A percentile compares a stretch with the other conserved stretches of the same genome.
Evolutionary conservation across 2,888 invertebrate species (phyloP).

Genomic region (Electrophaes corylata): DNA sequence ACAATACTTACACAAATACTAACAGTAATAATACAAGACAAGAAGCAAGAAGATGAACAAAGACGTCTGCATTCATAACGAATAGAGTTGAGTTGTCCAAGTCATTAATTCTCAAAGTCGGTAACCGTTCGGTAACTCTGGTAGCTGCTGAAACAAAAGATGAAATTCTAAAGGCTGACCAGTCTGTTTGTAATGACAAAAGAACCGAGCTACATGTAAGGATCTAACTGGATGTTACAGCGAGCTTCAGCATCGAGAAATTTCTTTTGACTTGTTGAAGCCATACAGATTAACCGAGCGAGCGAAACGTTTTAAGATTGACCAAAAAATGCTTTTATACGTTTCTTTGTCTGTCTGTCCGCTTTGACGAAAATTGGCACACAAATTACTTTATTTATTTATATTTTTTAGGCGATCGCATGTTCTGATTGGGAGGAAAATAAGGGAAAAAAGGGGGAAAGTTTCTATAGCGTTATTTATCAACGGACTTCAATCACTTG

Average conservation of each 20-base stretch:
- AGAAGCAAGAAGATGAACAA: slow-evolving; percentile 48
- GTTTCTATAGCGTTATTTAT: too few species aligned
- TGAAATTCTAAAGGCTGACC: slow-evolving; percentile 50
- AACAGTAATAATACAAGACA: slow-evolving; percentile 40
- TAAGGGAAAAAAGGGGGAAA: too few species aligned
- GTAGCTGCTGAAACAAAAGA: slow-evolving; percentile 51
- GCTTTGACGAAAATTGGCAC: too few species aligned
- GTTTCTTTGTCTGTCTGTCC: too few species aligned
- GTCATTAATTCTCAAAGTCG: slow-evolving; percentile 79
- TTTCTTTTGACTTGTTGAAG: too few species aligned
- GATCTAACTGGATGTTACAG: slow-evolving; percentile 36
- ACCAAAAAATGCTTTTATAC: too few species aligned
- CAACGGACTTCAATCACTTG: too few species aligned
- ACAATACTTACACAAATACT: slow-evolving; percentile 28
- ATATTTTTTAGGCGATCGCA: too few species aligned
- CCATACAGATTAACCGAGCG: too few species aligned
- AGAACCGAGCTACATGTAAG: slow-evolving; percentile 62
- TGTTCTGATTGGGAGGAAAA: too few species aligned
- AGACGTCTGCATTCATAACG: slow-evolving; percentile 51
- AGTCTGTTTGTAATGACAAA: slow-evolving; percentile 61
- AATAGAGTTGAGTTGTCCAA: slow-evolving; percentile 58
- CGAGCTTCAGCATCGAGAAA: not conserved
- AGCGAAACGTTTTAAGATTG: too few species aligned
- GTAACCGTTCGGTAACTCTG: slow-evolving; percentile 60
- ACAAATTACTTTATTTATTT: too few species aligned